These are phyloP conservation scores for Smittia aterrima DNA, from an alignment of 2,888 invertebrate genomes.

Conservation along the genomic window DNA sequence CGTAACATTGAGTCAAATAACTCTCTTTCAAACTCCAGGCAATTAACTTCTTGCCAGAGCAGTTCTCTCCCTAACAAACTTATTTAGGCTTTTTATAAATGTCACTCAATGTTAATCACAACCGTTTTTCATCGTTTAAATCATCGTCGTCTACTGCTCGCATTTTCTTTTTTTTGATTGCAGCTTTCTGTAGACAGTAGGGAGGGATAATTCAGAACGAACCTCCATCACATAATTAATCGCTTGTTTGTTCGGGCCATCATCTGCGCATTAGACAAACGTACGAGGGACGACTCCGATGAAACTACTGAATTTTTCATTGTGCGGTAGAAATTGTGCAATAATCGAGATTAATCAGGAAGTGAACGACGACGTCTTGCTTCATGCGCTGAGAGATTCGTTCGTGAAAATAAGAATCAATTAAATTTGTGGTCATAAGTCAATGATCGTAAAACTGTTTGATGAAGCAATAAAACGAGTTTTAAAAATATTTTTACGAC, in stretches of 20 bases:
- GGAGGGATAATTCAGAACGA: constrained; percentile 17
- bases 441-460: constrained; percentile 24
- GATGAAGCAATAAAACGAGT: constrained; percentile 25
- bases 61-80: background rate
- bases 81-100: constrained; percentile 4
- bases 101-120: constrained; percentile 17
- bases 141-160: background rate
- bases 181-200: background rate
- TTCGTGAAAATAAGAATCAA: constrained; percentile 11
- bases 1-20: constrained; percentile 16
- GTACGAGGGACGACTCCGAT: background rate
- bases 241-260: constrained; percentile 27
- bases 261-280: constrained; percentile 29
- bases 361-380: background rate
- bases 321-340: background rate
- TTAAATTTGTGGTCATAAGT: constrained; percentile 15
- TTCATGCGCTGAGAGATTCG: background rate
- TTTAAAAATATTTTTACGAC: constrained; percentile 37
- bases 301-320: background rate
- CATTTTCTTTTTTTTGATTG: constrained; percentile 25
- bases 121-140: constrained; percentile 5
- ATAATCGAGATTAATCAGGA: background rate
- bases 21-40: background rate
- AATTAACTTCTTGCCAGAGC: constrained; percentile 10
- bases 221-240: constrained; percentile 39